Percentiles rank a stretch among this genome's conserved stretches.
Conservation (phyloP, 2,888 invertebrate genomes). For the Sesamia inferens region DNA sequence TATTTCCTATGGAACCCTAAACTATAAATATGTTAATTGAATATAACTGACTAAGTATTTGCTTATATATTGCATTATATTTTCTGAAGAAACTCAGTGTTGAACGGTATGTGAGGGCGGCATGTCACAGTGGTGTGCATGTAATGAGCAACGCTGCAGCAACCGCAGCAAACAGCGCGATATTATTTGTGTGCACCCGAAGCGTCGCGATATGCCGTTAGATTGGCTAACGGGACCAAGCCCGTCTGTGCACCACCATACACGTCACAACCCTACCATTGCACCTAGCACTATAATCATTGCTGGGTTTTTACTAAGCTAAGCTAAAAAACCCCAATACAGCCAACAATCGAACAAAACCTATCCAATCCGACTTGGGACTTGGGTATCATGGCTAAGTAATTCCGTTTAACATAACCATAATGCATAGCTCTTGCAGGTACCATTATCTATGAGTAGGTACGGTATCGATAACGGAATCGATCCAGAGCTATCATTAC, state of each 20-base stretch:
- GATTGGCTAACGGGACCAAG: constrained; percentile 41
- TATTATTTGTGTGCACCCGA: constrained; percentile 44
- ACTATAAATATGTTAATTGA: too few species aligned
- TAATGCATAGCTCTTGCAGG: constrained; percentile 60
- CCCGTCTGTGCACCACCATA: constrained; percentile 27
- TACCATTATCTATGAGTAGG: constrained; percentile 59
- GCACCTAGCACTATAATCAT: constrained; percentile 5
- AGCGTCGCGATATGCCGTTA: constrained; percentile 50
- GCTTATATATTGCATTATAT: too few species aligned
- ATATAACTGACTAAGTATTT: too few species aligned
- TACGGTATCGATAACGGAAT: constrained; percentile 70
- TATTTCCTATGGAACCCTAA: too few species aligned
- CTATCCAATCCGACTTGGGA: background rate
- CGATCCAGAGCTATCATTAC: constrained; percentile 36
- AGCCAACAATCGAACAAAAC: constrained; percentile 9
- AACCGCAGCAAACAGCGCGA: constrained; percentile 47
- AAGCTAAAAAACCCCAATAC: background rate
- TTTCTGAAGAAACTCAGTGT: constrained; percentile 7
- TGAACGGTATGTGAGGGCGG: constrained; percentile 17
- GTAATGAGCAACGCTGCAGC: constrained; percentile 34
- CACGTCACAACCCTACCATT: background rate
- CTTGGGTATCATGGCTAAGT: constrained; percentile 4
- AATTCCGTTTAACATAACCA: constrained; percentile 50
- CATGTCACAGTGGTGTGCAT: constrained; percentile 33
- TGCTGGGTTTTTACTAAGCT: background rate